Evolutionary conservation across 1,140 invertebrate species (phyloP).

Genomic region (Portunus trituberculatus): DNA sequence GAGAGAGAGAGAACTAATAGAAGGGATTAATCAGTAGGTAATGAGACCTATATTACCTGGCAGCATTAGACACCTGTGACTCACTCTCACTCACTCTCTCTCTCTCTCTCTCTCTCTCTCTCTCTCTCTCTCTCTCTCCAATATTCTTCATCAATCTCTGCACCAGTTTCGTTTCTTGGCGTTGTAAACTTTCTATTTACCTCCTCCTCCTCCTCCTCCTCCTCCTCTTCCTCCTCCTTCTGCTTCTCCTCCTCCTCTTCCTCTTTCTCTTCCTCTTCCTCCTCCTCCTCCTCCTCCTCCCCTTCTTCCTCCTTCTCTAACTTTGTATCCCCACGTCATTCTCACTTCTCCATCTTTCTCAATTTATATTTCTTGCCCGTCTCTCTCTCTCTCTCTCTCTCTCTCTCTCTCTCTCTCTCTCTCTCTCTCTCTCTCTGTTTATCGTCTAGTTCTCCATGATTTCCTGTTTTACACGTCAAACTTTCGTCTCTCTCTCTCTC

Average conservation of each 20-base stretch:
- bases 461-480: not conserved
- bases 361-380: not conserved
- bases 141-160: too few species aligned
- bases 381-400: not conserved
- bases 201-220: not conserved
- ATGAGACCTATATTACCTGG: too few species aligned
- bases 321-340: not conserved
- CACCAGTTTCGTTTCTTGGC: not conserved
- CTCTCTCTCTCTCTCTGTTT: not conserved
- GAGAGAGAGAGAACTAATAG: too few species aligned
- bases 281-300: not conserved
- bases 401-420: constrained; percentile 28
- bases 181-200: not conserved
- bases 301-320: not conserved
- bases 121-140: constrained; percentile 40
- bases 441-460: not conserved
- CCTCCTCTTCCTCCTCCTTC: too few species aligned
- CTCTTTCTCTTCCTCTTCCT: not conserved
- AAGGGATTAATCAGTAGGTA: too few species aligned
- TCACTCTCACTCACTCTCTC: not conserved
- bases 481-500: not conserved
- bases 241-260: not conserved
- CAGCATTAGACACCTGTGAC: too few species aligned
- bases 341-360: not conserved
- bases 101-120: constrained; percentile 34